Evolutionary conservation across 2,797 vertebrate species (phyloP).

Genomic region (Eulemur mongoz): DNA sequence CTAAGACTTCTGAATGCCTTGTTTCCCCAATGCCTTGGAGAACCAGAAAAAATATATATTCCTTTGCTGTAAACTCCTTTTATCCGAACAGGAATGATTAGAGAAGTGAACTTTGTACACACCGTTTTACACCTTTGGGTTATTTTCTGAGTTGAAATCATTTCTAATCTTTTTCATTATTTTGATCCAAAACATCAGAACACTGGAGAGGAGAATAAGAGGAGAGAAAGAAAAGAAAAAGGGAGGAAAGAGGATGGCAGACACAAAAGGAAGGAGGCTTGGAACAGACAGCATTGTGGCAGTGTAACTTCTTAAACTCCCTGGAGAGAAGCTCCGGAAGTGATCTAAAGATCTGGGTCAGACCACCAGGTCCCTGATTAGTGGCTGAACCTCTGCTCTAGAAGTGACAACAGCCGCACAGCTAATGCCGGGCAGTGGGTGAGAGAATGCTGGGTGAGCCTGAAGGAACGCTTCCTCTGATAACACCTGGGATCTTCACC

Average conservation of each 20-base stretch:
- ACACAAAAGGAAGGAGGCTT: background rate
- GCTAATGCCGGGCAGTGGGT: background rate
- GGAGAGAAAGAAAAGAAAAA: background rate
- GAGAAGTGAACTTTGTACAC: background rate
- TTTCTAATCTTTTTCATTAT: background rate
- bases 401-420: background rate
- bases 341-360: background rate
- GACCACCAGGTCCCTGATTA: background rate
- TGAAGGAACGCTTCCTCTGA: background rate
- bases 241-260: background rate
- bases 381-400: background rate
- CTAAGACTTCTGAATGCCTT: background rate
- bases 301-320: background rate
- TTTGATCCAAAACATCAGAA: conserved; percentile 31
- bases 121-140: background rate
- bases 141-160: background rate
- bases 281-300: background rate
- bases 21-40: background rate
- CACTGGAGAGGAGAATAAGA: background rate
- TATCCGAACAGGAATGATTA: background rate
- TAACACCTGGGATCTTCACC: background rate
- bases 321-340: background rate
- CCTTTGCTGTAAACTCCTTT: background rate
- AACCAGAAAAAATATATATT: background rate
- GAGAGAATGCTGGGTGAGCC: background rate